These are phyloP conservation scores for Mesodorylaimus sp. DNA, from an alignment of 2,888 invertebrate species.

Conservation along the genomic window DNA sequence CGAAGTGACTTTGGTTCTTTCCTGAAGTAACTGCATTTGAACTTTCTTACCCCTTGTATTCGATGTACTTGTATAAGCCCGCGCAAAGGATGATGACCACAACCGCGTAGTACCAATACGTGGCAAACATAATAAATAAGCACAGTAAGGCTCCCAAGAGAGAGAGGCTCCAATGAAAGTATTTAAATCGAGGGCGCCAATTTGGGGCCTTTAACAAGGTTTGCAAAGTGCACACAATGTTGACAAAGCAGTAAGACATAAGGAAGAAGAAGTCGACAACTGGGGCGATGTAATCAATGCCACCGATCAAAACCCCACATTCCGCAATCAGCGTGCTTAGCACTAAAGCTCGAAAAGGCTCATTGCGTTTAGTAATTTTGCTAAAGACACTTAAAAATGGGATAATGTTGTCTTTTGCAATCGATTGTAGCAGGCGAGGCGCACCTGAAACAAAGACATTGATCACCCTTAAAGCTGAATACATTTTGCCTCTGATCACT, in stretches of 20 bases:
- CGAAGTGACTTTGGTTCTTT: too few species aligned
- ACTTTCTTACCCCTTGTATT: conserved; percentile 50
- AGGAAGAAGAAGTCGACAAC: conserved; percentile 57
- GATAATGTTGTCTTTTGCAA: conserved; percentile 90
- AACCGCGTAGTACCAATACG: conserved; percentile 84
- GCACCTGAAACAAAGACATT: conserved; percentile 34
- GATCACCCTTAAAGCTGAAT: too few species aligned
- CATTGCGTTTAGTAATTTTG: conserved; percentile 75
- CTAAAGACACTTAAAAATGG: conserved; percentile 84
- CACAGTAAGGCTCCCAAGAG: conserved; percentile 66
- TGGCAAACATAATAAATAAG: conserved; percentile 94
- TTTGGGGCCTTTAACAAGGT: conserved; percentile 79
- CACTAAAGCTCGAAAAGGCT: conserved; percentile 81
- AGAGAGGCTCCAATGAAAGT: conserved; percentile 90
- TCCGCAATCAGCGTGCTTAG: conserved; percentile 50
- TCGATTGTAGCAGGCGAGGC: conserved; percentile 57
- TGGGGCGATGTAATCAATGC: conserved; percentile 89
- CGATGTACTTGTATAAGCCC: conserved; percentile 87
- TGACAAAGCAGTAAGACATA: conserved; percentile 99
- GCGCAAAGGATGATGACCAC: conserved; percentile 83
- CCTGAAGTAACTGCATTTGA: too few species aligned
- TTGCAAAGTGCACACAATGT: conserved; percentile 91
- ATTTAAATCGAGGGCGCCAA: conserved; percentile 93
- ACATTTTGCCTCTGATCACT: not conserved
- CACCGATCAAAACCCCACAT: conserved; percentile 60